Conservation (phyloP, 1,140 invertebrate species). For the Pseudomyrmex flavicornis region DNA sequence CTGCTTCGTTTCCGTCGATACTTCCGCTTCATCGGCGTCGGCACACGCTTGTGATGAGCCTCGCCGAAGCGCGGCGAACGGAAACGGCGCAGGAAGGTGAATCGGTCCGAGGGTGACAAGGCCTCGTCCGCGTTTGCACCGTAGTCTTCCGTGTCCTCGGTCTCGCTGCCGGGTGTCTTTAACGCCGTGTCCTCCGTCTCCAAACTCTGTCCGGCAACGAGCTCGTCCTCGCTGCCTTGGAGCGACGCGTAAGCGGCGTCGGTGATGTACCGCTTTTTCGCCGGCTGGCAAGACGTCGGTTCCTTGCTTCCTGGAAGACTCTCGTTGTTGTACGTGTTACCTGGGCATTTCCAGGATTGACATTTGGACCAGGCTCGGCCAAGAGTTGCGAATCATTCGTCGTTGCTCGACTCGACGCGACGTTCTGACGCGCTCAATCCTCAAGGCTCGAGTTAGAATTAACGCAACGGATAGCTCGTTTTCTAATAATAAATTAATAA, state of each 20-base stretch:
- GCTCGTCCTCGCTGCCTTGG: constrained; percentile 84
- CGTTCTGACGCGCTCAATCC: constrained; percentile 20
- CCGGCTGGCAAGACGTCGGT: constrained; percentile 74
- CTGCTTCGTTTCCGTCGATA: constrained; percentile 80
- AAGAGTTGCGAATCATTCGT: neutral
- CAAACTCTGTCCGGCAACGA: constrained; percentile 78
- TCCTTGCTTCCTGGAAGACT: constrained; percentile 78
- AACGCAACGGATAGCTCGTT: neutral
- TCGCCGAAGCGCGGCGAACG: constrained; percentile 85
- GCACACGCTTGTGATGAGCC: constrained; percentile 87
- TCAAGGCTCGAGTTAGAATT: neutral
- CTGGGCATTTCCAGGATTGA: constrained; percentile 70
- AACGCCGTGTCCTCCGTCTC: constrained; percentile 79
- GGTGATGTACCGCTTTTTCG: constrained; percentile 75
- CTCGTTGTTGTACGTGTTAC: constrained; percentile 76
- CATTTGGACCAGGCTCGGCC: neutral
- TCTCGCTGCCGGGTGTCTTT: constrained; percentile 80
- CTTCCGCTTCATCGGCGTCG: constrained; percentile 87
- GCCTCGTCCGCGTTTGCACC: constrained; percentile 70
- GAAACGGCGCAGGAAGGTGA: constrained; percentile 85
- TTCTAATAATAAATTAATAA: neutral
- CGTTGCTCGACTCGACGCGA: neutral
- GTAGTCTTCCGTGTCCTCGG: constrained; percentile 80
- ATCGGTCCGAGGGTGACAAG: constrained; percentile 68
- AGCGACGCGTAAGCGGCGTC: constrained; percentile 79